These are phyloP conservation scores for Chrysochloris asiatica DNA, from an alignment of 2,113 vertebrate genomes.

Conservation along the genomic window DNA sequence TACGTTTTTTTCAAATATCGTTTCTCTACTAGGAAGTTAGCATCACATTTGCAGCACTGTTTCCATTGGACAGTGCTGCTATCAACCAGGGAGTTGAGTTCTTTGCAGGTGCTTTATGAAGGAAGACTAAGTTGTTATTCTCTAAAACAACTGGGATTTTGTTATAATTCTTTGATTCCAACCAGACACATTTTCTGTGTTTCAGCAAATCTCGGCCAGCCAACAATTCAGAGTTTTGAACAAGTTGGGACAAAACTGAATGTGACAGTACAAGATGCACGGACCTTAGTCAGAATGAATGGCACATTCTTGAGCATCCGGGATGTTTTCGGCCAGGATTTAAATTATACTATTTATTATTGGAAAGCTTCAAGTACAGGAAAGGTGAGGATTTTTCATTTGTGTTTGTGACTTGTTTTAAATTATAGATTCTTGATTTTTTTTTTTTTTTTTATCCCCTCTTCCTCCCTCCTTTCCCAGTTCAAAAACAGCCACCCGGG, in stretches of 20 bases:
- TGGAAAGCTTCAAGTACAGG: slow-evolving; percentile 90
- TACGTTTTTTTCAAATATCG: not conserved
- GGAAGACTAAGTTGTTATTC: not conserved
- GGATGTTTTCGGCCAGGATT: slow-evolving; percentile 88
- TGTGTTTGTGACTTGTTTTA: not conserved
- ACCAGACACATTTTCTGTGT: slow-evolving; percentile 61
- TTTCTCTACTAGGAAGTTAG: not conserved
- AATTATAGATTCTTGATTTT: not conserved
- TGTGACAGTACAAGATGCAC: slow-evolving; percentile 85
- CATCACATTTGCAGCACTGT: not conserved
- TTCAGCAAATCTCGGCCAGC: slow-evolving; percentile 89
- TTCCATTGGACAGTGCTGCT: accelerated
- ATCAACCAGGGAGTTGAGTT: not conserved
- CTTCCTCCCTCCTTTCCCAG: not conserved
- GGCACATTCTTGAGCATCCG: slow-evolving; percentile 84
- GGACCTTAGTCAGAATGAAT: slow-evolving; percentile 82
- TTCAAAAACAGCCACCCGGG: not conserved
- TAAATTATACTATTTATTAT: slow-evolving; percentile 90
- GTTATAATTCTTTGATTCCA: slow-evolving; percentile 58
- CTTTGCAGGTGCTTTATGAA: not conserved
- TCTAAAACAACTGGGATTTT: not conserved
- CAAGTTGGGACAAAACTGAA: slow-evolving; percentile 79
- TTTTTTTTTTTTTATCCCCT: no score
- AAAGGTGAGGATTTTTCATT: slow-evolving; percentile 84
- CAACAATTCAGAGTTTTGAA: slow-evolving; percentile 83